Conservation (phyloP, 2,888 invertebrate species). For the Pheosia tremula region DNA sequence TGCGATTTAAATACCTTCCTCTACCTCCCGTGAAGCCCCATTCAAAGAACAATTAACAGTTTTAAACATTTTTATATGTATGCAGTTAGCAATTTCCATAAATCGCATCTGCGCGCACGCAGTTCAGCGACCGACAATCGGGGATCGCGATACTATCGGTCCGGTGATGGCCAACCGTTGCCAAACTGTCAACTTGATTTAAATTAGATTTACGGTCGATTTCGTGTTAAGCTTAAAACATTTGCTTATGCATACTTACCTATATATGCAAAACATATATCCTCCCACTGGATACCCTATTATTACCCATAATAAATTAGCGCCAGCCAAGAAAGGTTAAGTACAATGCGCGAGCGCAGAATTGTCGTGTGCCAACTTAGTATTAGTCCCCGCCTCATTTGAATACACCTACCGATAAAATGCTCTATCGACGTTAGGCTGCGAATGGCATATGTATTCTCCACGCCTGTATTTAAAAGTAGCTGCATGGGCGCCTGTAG, state of each 20-base stretch:
- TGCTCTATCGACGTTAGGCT: neutral
- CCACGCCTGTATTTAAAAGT: too few relatives aligned
- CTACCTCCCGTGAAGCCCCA: constrained; percentile 17
- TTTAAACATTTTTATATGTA: constrained; percentile 19
- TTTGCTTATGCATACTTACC: too few relatives aligned
- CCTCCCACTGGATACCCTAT: too few relatives aligned
- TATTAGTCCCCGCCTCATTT: constrained; percentile 1
- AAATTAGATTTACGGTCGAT: constrained; percentile 21
- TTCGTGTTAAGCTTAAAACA: neutral
- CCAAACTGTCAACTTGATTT: constrained; percentile 34
- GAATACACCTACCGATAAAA: neutral
- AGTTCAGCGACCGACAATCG: constrained; percentile 38
- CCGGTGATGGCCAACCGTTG: constrained; percentile 36
- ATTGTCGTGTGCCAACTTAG: neutral
- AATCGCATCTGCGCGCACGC: constrained; percentile 24
- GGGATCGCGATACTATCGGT: constrained; percentile 38
- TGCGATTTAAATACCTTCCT: too few relatives aligned
- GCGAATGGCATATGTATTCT: neutral
- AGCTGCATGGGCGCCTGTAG: too few relatives aligned
- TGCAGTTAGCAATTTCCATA: constrained; percentile 16
- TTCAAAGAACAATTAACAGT: constrained; percentile 28
- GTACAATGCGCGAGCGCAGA: neutral
- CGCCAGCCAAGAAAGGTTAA: neutral
- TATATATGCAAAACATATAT: too few relatives aligned
- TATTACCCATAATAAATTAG: too few relatives aligned